Evolutionary conservation across 1,140 invertebrate species (phyloP), one percentile per base, ranked within the genome.

Genomic region (Cydia amplana): DNA sequence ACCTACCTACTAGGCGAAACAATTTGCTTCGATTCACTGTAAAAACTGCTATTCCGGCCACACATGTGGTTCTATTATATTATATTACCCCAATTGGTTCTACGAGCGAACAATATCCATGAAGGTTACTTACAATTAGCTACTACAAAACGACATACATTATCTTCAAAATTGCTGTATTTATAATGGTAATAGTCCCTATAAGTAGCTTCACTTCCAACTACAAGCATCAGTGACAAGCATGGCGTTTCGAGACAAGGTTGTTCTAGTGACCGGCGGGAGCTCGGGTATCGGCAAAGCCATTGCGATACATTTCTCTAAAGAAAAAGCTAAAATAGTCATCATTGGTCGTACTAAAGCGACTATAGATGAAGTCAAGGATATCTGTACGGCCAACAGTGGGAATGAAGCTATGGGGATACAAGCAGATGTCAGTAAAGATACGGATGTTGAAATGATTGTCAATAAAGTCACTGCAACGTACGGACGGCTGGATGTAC

Each of bases 361-460:
- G 3, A 49, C 40, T 12, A 20, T 75, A 51, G 43, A 75, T 64
- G 75, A 6, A 72, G 67, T 18, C 0, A 65, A 60, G 16, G 49
- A 18, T 25, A 55, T 43, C 12, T 75, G 75, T 28, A 28, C 40
- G 9, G 51, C 23, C 23, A 72, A 70, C 65, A 75, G 75, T 60
- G 67, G 51, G 16, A 43, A 55, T n/a, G 49, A 60, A 36, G 43
- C 75, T 51, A 14, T 75, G 14, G 18, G 9, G 4, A 72, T 75
- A 36, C 32, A 51, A 49, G 95, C 94, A 2, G 95, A 96, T 78
- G 74, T 96, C 7, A 94, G 93, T 0, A 94, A 94, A 72, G 95
- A 95, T 84, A 83, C 83, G 25, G 95, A 95, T 80, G 91, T 92
- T 2, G 85, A 94, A 80, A 93, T 87, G n/a, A 92, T 95, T 72